Conservation (phyloP, 2,888 invertebrate species). For the Caenorhabditis panamensis region DNA sequence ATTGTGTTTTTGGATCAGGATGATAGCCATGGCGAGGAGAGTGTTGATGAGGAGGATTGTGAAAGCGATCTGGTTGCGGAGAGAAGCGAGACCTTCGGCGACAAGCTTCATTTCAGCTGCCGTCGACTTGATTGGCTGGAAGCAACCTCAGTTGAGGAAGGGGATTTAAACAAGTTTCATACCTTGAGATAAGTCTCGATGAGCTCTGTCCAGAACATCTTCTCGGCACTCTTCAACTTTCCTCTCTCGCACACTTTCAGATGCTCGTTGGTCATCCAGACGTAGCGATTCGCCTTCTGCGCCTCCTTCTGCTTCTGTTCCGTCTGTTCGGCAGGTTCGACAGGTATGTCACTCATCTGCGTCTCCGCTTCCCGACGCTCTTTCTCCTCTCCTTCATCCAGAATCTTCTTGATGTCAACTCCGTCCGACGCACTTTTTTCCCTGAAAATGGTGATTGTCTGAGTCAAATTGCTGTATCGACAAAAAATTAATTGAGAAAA, state of each 20-base stretch:
- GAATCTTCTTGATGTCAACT: slow-evolving; percentile 52
- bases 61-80: slow-evolving; percentile 93
- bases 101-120: slow-evolving; percentile 72
- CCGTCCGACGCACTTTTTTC: slow-evolving; percentile 58
- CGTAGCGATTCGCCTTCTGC: slow-evolving; percentile 55
- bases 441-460: too few relatives aligned
- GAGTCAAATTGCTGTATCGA: too few relatives aligned
- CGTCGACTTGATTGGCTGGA: slow-evolving; percentile 76
- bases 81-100: slow-evolving; percentile 89
- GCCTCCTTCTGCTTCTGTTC: slow-evolving; percentile 35
- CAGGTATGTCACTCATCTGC: slow-evolving; percentile 26
- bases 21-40: slow-evolving; percentile 97
- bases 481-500: too few relatives aligned
- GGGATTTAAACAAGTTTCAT: slow-evolving; percentile 3
- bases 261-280: slow-evolving; percentile 77
- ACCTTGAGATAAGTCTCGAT: slow-evolving; percentile 80
- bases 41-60: slow-evolving; percentile 98
- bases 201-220: slow-evolving; percentile 82
- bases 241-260: slow-evolving; percentile 76
- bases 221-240: slow-evolving; percentile 84
- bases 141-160: too few relatives aligned
- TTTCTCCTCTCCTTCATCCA: slow-evolving; percentile 48
- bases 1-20: slow-evolving; percentile 98
- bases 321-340: slow-evolving; percentile 10
- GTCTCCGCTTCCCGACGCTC: slow-evolving; percentile 43